A percentile compares a stretch with the other conserved stretches of the same genome.
Evolutionary conservation across 1,140 invertebrate species (phyloP).

Genomic region (Chionoecetes opilio): DNA sequence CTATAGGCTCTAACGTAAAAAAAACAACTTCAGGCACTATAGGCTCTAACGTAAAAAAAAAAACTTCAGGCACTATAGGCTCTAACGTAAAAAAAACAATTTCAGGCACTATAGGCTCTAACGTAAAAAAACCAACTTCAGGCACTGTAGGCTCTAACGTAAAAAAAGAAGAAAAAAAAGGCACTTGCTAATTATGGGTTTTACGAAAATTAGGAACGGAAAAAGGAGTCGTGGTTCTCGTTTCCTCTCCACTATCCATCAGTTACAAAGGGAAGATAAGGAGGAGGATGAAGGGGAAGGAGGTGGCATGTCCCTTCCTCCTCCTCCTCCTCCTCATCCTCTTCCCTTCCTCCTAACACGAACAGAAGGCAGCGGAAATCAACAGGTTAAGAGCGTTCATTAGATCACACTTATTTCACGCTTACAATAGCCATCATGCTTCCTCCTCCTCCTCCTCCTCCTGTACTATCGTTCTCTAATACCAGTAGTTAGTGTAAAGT

Average conservation of each 20-base stretch:
- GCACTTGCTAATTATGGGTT: background rate
- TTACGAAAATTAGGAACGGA: background rate
- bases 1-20: too few relatives aligned
- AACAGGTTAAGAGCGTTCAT: background rate
- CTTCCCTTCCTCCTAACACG: background rate
- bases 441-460: too few relatives aligned
- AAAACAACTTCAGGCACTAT: too few relatives aligned
- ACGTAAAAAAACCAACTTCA: too few relatives aligned
- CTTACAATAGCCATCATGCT: background rate
- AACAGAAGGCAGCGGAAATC: background rate
- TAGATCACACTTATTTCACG: constrained; percentile 29
- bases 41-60: too few relatives aligned
- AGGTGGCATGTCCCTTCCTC: background rate
- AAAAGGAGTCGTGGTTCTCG: background rate
- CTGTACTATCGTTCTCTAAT: too few relatives aligned
- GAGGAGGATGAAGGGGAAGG: background rate
- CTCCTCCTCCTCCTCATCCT: background rate
- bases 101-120: too few relatives aligned
- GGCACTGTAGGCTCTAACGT: too few relatives aligned
- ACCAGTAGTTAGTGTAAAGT: too few relatives aligned
- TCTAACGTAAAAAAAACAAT: too few relatives aligned
- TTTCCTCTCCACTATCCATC: background rate
- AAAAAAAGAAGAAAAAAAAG: too few relatives aligned
- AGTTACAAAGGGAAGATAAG: background rate
- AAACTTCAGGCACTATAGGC: too few relatives aligned